Evolutionary conservation across 2,113 vertebrate species (phyloP).

Genomic region (Phalacrocorax brasilianus): DNA sequence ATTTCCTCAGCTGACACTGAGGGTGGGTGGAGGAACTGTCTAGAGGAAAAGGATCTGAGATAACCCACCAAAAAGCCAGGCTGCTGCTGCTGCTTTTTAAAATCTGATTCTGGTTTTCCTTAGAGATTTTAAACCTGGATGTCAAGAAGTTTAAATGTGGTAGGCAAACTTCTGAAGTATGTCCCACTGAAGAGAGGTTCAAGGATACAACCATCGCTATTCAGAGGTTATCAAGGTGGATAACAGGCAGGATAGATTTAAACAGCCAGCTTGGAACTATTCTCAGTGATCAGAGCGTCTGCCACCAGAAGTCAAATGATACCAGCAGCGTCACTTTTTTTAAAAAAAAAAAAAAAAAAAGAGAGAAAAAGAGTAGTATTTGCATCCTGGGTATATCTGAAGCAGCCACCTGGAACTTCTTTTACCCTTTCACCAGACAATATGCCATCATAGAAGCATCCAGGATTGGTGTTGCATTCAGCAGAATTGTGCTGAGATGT

Average conservation of each 20-base stretch:
- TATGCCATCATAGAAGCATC: not conserved
- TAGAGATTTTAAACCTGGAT: not conserved
- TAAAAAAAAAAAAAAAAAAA: not conserved
- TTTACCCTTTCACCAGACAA: not conserved
- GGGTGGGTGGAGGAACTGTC: not conserved
- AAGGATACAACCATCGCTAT: not conserved
- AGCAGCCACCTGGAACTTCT: not conserved
- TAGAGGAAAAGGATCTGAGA: not conserved
- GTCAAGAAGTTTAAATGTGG: not conserved
- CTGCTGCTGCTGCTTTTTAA: not conserved
- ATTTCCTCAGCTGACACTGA: not conserved
- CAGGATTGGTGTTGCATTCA: conserved; percentile 10
- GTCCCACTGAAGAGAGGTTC: not conserved
- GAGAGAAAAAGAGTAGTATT: not conserved
- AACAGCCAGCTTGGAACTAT: not conserved
- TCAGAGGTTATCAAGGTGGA: not conserved
- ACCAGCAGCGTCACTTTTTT: not conserved
- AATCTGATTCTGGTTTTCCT: not conserved
- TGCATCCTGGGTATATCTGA: not conserved
- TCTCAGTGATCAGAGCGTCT: not conserved
- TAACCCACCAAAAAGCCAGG: not conserved
- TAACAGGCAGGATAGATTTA: not conserved
- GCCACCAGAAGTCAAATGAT: not conserved
- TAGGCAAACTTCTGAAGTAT: not conserved
- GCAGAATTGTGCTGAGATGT: not conserved